Conservation (phyloP, 2,113 vertebrate species). For the Labrus mixtus region DNA sequence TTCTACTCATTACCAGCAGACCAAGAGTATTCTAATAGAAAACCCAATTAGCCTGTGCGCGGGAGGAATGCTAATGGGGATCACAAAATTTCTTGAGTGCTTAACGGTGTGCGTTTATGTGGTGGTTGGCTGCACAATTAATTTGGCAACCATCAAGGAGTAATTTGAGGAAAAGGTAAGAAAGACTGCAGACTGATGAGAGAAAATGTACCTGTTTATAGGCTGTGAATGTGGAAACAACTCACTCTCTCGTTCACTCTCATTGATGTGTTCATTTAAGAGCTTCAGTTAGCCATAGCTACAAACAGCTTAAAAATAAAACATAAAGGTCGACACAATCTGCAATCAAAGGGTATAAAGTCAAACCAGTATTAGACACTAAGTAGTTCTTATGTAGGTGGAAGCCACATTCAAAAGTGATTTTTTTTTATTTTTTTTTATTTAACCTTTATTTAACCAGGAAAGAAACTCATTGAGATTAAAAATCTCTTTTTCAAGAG, state of each 20-base stretch:
- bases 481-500: too few species aligned
- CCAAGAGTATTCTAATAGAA: slow-evolving; percentile 69
- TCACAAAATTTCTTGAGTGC: slow-evolving; percentile 69
- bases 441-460: too few species aligned
- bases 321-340: neutral
- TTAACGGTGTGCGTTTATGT: slow-evolving; percentile 65
- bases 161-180: slow-evolving; percentile 69
- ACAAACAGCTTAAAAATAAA: slow-evolving; percentile 9
- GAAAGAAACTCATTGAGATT: too few species aligned
- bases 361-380: neutral
- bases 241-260: slow-evolving; percentile 29
- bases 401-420: too few species aligned
- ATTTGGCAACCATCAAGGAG: slow-evolving; percentile 71
- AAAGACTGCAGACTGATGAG: slow-evolving; percentile 63
- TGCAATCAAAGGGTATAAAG: neutral
- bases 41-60: slow-evolving; percentile 71
- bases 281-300: neutral
- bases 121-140: slow-evolving; percentile 71
- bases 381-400: neutral
- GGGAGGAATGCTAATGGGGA: slow-evolving; percentile 67
- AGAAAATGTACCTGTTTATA: slow-evolving; percentile 68
- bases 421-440: too few species aligned
- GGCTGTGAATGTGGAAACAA: slow-evolving; percentile 30
- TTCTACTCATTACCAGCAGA: slow-evolving; percentile 67
- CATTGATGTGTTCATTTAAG: neutral